Evolutionary conservation across 1,140 invertebrate species (phyloP), one percentile per base, ranked within the genome.

Genomic region (Eufriesea mexicana): DNA sequence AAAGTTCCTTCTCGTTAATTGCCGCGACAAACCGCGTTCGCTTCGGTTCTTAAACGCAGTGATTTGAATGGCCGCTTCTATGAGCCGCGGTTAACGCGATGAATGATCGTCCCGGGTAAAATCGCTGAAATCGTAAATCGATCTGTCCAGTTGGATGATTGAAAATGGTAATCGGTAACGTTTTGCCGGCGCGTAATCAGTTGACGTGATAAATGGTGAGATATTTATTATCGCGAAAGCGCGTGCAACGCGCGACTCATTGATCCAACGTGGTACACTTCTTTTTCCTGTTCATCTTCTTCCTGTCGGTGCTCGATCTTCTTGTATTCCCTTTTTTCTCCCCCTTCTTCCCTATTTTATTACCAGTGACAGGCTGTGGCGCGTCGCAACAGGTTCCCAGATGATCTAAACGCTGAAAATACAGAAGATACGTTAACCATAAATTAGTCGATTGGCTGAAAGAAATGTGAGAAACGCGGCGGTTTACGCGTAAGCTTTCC

Each of bases 1-100:
- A 88, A 83, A 87, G 75, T 75, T 20, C 66, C 55, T 66, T 59
- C 42, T 59, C 49, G 70, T 86, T 84, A 75, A 86, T 75, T 78
- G 66, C 80, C 64, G 74, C 45, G 74, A 70, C 64, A 83, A 68
- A 78, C 28, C 64, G 76, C 76, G 49, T 68, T 74, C 47, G 70
- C 28, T n/a, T 61, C 77, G 55, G 55, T 70, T 57, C 42, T 78
- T 42, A 54, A 62, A 49, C 45, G 59, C 49, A 14, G 25, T 5
- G 7, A n/a, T 35, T 72, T 57, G 70, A 73, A 42, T 55, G 28
- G 5, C 23, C 35, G 4, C 35, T 35, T 35, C 35, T 35, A 35
- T 35, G 35, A 35, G 35, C 35, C 35, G 35, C 20, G 18, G 55
- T 75, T 49, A 28, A 47, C 16, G 4, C 45, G 78, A 28, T 54